A percentile compares a stretch with the other conserved stretches of the same genome.
Conservation (phyloP, 2,888 invertebrate genomes). For the Xylota segnis region DNA sequence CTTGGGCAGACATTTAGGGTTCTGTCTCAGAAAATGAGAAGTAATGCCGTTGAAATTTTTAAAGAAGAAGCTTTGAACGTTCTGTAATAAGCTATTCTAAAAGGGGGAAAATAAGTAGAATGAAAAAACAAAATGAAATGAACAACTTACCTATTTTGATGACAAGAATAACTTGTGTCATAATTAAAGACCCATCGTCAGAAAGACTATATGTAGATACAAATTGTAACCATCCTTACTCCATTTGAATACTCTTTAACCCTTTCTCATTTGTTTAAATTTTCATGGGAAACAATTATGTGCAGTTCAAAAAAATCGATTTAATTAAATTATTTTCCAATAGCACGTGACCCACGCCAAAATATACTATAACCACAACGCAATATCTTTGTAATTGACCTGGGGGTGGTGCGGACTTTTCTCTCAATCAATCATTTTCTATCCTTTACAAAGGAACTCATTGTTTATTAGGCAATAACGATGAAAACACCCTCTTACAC, state of each 20-base stretch:
- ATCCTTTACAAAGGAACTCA: constrained; percentile 37
- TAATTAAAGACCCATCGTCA: too few species aligned
- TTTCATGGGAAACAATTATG: not conserved
- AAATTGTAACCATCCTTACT: too few species aligned
- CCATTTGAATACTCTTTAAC: not conserved
- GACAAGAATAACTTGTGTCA: too few species aligned
- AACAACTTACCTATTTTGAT: too few species aligned
- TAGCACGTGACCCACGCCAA: constrained; percentile 35
- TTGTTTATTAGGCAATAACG: constrained; percentile 67
- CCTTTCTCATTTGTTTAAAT: not conserved
- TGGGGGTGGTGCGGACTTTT: constrained; percentile 38
- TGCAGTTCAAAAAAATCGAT: constrained; percentile 26
- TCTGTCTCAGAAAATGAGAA: not conserved
- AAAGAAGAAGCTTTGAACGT: too few species aligned
- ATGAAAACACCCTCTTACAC: constrained; percentile 57
- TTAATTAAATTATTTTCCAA: constrained; percentile 54
- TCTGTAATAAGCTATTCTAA: too few species aligned
- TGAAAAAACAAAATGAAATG: too few species aligned
- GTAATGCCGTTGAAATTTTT: too few species aligned
- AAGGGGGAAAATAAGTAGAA: too few species aligned
- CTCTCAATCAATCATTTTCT: constrained; percentile 49
- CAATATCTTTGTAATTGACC: constrained; percentile 44
- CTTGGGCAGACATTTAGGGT: too few species aligned
- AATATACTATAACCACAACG: constrained; percentile 34
- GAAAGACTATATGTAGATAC: too few species aligned